Evolutionary conservation across 2,113 vertebrate species (phyloP), one percentile per base, ranked within the genome.

Genomic region (Brachirus orientalis): DNA sequence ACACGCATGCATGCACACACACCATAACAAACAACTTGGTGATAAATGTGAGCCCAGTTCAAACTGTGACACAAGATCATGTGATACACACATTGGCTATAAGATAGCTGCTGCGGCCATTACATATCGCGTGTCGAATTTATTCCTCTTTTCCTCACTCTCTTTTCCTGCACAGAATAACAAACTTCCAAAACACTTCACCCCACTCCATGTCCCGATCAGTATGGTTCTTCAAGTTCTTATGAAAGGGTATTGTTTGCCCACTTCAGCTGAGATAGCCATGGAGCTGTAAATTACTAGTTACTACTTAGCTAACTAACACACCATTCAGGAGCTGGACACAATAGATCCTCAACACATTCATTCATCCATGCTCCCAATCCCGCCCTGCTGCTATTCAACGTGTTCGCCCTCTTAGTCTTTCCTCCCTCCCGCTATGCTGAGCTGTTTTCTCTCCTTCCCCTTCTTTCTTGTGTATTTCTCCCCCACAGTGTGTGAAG

Each of bases 231-330:
- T 53, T 63, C 61, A 53, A 28, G 36, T 50, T 52, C 73, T 65
- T 70, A 69, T 79, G 66, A 88, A 85, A 88, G 66, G 66, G 51
- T 75, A 83, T 87, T 87, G 83, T 89, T 88, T 84, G 66, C 58
- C 73, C 80, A 86, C 79, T 91, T 80, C 75, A 88, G 85, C 81
- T 67, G 85, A 83, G 84, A 76, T 81, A 75, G 76, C 83, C 83
- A 83, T 33, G 5, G 75, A 64, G 79, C 69, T 85, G 85, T 86
- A 90, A 88, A 89, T 87, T 80, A 86, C 82, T 61, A 64, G 77
- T 72, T 83, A 86, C 84, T 87, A 91, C 86, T 89, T 89, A 86
- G 84, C 86, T 89, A 87, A 84, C 80, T 86, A 85, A 86, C 86
- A 86, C 82, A 79, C 79, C 82, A 91, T 91, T 91, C 82, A 91